phyloP scores from a whole-genome alignment of 2,888 invertebrate species.

The Pteria penguin region DNA sequence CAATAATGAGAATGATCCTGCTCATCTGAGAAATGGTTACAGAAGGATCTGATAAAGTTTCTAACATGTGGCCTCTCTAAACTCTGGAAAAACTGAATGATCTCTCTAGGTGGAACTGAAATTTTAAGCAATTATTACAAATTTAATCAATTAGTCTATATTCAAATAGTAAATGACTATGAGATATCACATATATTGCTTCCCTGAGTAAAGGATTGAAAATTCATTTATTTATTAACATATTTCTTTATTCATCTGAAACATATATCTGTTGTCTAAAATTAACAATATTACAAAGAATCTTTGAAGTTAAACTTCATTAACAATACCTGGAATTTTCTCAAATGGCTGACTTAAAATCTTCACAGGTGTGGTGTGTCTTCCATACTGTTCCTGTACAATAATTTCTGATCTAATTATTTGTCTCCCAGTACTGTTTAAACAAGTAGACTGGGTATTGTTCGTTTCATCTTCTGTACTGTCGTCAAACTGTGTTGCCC shows the following conservation, averaged over 20 bases:
- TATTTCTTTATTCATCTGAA: too few relatives aligned
- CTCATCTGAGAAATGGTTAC: not conserved
- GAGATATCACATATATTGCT: too few relatives aligned
- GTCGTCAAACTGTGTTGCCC: not conserved
- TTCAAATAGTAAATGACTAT: too few relatives aligned
- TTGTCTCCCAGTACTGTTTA: not conserved
- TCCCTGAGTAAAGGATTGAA: too few relatives aligned
- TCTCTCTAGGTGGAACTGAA: not conserved
- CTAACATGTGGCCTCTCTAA: not conserved
- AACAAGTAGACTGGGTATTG: not conserved
- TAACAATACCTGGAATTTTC: not conserved
- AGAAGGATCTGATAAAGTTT: not conserved
- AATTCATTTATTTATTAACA: too few relatives aligned
- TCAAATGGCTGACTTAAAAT: not conserved
- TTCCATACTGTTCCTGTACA: not conserved
- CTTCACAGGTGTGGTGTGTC: not conserved
- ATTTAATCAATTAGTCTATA: too few relatives aligned
- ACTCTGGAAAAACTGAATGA: not conserved
- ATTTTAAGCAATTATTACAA: not conserved
- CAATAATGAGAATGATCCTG: not conserved
- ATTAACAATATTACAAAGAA: too few relatives aligned
- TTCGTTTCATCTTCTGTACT: too few relatives aligned
- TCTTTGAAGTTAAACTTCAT: too few relatives aligned
- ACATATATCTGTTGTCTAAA: too few relatives aligned
- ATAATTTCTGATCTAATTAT: not conserved